These are phyloP conservation scores for Eupithecia exiguata DNA, from an alignment of 2,888 invertebrate species.

Conservation along the genomic window DNA sequence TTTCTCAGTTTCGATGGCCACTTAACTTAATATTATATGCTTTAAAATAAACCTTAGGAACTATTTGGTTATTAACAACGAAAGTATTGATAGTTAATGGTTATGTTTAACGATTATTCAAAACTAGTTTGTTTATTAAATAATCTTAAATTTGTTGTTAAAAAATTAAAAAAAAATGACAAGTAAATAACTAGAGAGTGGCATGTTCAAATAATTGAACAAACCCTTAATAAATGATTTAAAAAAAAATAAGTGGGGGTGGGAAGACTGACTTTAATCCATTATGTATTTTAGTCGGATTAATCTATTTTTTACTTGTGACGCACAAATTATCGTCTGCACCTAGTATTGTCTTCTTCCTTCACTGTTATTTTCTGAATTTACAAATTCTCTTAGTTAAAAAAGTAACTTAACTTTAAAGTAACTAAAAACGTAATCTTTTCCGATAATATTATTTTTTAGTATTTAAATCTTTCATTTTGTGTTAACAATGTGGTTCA, in stretches of 20 bases:
- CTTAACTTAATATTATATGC: neutral
- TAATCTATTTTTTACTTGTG: neutral
- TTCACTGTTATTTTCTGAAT: neutral
- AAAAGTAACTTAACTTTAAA: no score
- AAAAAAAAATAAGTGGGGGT: no score
- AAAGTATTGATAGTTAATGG: neutral
- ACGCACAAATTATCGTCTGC: neutral
- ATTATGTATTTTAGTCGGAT: neutral
- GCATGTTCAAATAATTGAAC: no score
- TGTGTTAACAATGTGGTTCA: neutral
- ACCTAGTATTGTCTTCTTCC: neutral
- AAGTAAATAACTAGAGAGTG: neutral
- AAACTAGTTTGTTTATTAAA: neutral
- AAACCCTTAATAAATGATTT: no score
- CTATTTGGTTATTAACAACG: neutral
- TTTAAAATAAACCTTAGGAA: neutral
- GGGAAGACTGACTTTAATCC: neutral
- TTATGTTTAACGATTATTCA: neutral
- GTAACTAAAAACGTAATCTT: no score
- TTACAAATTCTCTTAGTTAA: neutral
- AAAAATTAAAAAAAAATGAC: neutral
- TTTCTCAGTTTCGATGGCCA: neutral
- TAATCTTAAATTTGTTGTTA: neutral
- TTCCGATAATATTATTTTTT: no score
- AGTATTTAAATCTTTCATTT: neutral